Evolutionary conservation across 2,888 invertebrate species (phyloP), one percentile per base, ranked within the genome.

Genomic region (Azorinus chamasolen): DNA sequence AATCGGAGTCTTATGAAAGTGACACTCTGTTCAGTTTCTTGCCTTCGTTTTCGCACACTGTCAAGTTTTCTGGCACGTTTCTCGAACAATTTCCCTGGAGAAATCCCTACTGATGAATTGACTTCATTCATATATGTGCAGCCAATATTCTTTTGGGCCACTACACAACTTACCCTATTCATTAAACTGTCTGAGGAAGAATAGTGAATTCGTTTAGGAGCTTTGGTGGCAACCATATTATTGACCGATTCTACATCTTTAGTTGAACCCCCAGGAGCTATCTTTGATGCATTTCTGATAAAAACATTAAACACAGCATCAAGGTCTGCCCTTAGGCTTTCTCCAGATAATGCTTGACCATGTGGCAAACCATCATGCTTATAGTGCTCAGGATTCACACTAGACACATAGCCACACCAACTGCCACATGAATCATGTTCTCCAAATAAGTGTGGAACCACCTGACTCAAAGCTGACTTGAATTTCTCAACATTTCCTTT

Each of bases 231-330:
- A 20, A 55, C 25, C 66, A 66, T 66, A 22, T 53, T 68, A 39
- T 68, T 58, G 59, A 58, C 51, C 5, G 68, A 59, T 48, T 68
- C 53, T 18, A 48, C 55, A 39, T 65, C 57, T 57, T 46, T 57
- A n/a, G 64, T 64, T 41, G 66, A 68, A 43, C 57, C 66, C 8
- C 68, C 68, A 12, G 73, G 73, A 8, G 73, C 66, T 45, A 74
- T 74, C 45, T 74, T 73, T n/a, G 25, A 57, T 14, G 68, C 51
- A 59, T 64, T 64, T 6, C 24, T n/a, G 4, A 25, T 37, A 25
- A 72, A 64, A 12, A 57, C 50, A 5, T 25, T 22, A 41, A 62
- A 61, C 1, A 74, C 48, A 24, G 64, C 8, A 3, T 58, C 41
- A 4, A 74, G 18, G 22, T 74, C 58, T 18, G 16, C 20, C 16